A percentile compares a stretch with the other conserved stretches of the same genome.
Conservation (phyloP, 2,888 invertebrate genomes). For the Abrostola tripartita region DNA sequence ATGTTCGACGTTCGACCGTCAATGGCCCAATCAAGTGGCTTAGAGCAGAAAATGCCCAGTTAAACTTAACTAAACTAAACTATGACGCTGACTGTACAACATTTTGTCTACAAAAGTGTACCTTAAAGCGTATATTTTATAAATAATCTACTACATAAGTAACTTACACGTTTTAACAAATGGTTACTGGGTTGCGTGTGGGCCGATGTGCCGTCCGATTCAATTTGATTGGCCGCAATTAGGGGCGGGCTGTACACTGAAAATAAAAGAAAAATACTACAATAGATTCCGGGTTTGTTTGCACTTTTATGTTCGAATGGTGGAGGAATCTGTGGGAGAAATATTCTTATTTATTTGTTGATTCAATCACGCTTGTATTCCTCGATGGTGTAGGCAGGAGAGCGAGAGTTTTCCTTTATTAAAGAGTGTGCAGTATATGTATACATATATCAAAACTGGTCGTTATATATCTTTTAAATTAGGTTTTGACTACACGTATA, state of each 20-base stretch:
- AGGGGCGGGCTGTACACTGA: constrained; percentile 33
- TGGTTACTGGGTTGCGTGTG: constrained; percentile 44
- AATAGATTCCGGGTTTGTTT: constrained; percentile 11
- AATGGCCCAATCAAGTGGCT: too few relatives aligned
- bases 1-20: too few relatives aligned
- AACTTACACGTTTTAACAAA: constrained; percentile 42
- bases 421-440: too few relatives aligned
- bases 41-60: too few relatives aligned
- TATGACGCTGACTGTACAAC: too few relatives aligned
- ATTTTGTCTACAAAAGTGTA: constrained; percentile 18
- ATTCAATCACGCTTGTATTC: too few relatives aligned
- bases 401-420: too few relatives aligned
- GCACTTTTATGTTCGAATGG: constrained; percentile 10
- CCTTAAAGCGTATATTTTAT: constrained; percentile 12
- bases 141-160: constrained; percentile 14
- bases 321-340: not conserved
- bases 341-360: not conserved
- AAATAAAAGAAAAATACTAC: constrained; percentile 45
- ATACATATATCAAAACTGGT: too few relatives aligned
- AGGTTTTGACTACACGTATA: too few relatives aligned
- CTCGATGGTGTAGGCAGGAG: too few relatives aligned
- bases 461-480: too few relatives aligned
- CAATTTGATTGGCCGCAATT: constrained; percentile 59
- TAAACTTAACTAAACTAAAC: too few relatives aligned
- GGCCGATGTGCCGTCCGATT: constrained; percentile 50